Percentiles rank a stretch among this genome's conserved stretches.
Evolutionary conservation across 2,888 invertebrate species (phyloP).

Genomic region (Drosophila pseudotakahashii): DNA sequence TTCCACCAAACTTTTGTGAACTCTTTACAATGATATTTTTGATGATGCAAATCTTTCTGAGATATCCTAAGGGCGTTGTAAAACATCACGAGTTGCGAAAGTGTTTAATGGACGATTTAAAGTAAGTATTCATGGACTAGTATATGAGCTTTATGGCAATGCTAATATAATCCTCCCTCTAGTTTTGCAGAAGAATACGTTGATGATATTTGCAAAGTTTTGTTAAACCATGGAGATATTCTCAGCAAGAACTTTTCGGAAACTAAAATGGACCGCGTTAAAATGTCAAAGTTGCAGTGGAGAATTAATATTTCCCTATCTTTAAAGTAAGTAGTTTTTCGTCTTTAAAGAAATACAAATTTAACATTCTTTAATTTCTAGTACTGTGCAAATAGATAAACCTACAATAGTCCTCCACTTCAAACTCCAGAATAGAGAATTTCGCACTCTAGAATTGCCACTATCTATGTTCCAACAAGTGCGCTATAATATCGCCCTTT

Average conservation of each 20-base stretch:
- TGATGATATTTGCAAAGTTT: constrained; percentile 85
- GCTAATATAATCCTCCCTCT: background rate
- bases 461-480: constrained; percentile 85
- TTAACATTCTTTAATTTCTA: constrained; percentile 72
- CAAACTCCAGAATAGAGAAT: constrained; percentile 84
- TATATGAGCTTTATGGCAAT: background rate
- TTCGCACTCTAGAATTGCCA: constrained; percentile 85
- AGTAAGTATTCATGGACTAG: constrained; percentile 33
- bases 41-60: constrained; percentile 85
- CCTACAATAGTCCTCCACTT: constrained; percentile 86
- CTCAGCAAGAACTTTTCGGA: constrained; percentile 82
- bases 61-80: constrained; percentile 84
- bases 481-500: constrained; percentile 85
- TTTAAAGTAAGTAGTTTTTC: constrained; percentile 83
- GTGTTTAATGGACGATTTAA: constrained; percentile 83
- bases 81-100: constrained; percentile 85
- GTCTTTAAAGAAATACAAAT: no score
- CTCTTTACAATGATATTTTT: constrained; percentile 85
- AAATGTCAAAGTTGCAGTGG: constrained; percentile 85
- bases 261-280: constrained; percentile 83
- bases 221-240: constrained; percentile 85
- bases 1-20: constrained; percentile 85
- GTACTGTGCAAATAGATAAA: constrained; percentile 81
- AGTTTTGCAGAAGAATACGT: constrained; percentile 84
- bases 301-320: constrained; percentile 85